Conservation (phyloP, 2,888 invertebrate genomes). For the Campoletis raptor region DNA sequence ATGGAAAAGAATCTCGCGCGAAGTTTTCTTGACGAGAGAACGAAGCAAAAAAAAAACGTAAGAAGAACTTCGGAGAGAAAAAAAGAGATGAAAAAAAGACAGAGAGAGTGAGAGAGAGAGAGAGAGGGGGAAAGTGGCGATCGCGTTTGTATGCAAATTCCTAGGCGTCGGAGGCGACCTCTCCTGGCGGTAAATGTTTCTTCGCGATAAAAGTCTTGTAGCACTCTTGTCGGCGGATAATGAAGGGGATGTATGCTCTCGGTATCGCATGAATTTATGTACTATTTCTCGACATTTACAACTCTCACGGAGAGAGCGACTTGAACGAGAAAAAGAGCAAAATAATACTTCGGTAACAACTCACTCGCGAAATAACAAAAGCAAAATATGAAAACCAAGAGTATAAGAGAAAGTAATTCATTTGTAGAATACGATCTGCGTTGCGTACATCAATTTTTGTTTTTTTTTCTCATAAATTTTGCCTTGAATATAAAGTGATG, state of each 20-base stretch:
- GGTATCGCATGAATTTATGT: slow-evolving; percentile 79
- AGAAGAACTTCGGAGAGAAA: slow-evolving; percentile 35
- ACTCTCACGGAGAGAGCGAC: slow-evolving; percentile 23
- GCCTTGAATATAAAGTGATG: background rate
- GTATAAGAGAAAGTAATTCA: background rate
- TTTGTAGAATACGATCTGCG: slow-evolving; percentile 1
- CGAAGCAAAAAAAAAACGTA: slow-evolving; percentile 11
- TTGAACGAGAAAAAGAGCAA: slow-evolving; percentile 8
- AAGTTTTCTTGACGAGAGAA: slow-evolving; percentile 61
- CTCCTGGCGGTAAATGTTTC: slow-evolving; percentile 80
- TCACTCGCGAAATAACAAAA: slow-evolving; percentile 16
- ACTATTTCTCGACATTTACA: slow-evolving; percentile 63
- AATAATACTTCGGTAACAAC: slow-evolving; percentile 20
- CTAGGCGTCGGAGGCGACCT: slow-evolving; percentile 45
- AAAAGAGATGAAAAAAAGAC: slow-evolving; percentile 66
- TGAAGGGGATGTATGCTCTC: slow-evolving; percentile 67
- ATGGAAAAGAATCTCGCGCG: slow-evolving; percentile 34
- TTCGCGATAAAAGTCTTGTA: slow-evolving; percentile 82
- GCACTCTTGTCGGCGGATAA: slow-evolving; percentile 52
- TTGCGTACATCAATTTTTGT: background rate
- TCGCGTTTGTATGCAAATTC: slow-evolving; percentile 83
- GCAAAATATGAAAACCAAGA: slow-evolving; percentile 10
- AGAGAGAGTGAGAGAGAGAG: slow-evolving; percentile 50
- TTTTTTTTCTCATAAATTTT: background rate
- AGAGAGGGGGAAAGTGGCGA: slow-evolving; percentile 71